These are phyloP conservation scores for Poecilia gillii DNA, from an alignment of 2,797 vertebrate species.

Conservation along the genomic window DNA sequence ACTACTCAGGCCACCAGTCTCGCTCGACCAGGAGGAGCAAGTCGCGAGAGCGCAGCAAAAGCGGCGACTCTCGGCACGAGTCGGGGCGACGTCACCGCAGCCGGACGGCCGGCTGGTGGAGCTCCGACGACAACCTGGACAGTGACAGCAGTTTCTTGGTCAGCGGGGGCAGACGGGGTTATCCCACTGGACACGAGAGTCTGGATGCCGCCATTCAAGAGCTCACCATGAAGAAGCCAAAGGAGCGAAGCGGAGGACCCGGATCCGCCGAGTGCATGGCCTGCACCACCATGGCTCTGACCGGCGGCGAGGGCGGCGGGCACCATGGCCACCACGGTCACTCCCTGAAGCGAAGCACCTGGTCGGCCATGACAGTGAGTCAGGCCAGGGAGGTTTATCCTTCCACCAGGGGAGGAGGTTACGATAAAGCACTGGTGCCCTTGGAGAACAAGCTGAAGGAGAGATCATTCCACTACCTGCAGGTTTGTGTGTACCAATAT, in stretches of 20 bases:
- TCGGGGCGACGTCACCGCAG: constrained; percentile 79
- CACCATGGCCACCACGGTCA: constrained; percentile 74
- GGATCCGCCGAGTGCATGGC: constrained; percentile 92
- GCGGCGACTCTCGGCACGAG: constrained; percentile 81
- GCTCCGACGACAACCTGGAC: constrained; percentile 98
- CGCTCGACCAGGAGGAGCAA: constrained; percentile 83
- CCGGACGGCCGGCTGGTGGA: constrained; percentile 97
- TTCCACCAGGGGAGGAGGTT: constrained; percentile 78
- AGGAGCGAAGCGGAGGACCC: constrained; percentile 73
- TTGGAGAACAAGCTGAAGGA: constrained; percentile 91
- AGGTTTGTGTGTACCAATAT: constrained; percentile 80
- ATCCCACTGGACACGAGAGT: constrained; percentile 84
- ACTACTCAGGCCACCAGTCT: constrained; percentile 88
- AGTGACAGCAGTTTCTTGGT: constrained; percentile 96
- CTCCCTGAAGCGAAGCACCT: constrained; percentile 95
- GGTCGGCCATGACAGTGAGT: constrained; percentile 98
- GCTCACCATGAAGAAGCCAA: constrained; percentile 94
- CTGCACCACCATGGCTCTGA: constrained; percentile 93
- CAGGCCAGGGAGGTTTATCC: constrained; percentile 96
- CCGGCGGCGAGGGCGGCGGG: constrained; percentile 82
- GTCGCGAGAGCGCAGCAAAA: constrained; percentile 85
- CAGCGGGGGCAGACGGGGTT: constrained; percentile 79
- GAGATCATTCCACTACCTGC: constrained; percentile 94
- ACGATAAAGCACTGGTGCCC: constrained; percentile 93
- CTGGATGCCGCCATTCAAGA: constrained; percentile 96